A percentile compares a stretch with the other conserved stretches of the same genome.
These are phyloP conservation scores for Hypomecis punctinalis DNA, from an alignment of 2,888 invertebrate species.

Conservation along the genomic window DNA sequence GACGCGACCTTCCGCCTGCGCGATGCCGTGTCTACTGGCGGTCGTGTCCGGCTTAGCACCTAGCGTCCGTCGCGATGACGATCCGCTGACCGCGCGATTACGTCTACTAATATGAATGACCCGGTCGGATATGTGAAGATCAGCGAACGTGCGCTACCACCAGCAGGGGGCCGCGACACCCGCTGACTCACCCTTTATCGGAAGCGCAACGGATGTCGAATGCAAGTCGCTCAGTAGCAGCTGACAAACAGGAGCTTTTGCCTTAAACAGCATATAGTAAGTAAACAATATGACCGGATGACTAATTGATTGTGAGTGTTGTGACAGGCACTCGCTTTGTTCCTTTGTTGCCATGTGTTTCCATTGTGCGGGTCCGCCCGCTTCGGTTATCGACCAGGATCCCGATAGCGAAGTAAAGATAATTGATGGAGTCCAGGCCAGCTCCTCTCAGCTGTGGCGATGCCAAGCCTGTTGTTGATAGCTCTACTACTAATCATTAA, in stretches of 20 bases:
- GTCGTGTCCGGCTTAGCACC: slow-evolving; percentile 49
- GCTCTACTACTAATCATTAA: not conserved
- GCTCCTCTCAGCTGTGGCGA: slow-evolving; percentile 28
- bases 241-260: slow-evolving; percentile 71
- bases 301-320: slow-evolving; percentile 68
- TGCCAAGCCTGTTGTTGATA: slow-evolving; percentile 3
- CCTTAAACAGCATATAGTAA: slow-evolving; percentile 69
- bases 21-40: slow-evolving; percentile 62
- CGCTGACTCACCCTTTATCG: slow-evolving; percentile 79
- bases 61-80: slow-evolving; percentile 60
- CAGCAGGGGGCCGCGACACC: slow-evolving; percentile 43
- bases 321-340: slow-evolving; percentile 69
- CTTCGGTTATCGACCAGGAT: slow-evolving; percentile 48
- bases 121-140: slow-evolving; percentile 56
- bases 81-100: slow-evolving; percentile 60
- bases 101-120: slow-evolving; percentile 58
- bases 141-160: slow-evolving; percentile 52
- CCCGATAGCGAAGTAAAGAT: slow-evolving; percentile 50
- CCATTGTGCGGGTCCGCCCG: slow-evolving; percentile 45
- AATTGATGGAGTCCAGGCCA: slow-evolving; percentile 42
- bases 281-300: slow-evolving; percentile 67
- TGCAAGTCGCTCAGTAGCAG: slow-evolving; percentile 59
- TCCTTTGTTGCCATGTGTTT: slow-evolving; percentile 70
- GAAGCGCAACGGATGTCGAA: slow-evolving; percentile 77
- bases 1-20: slow-evolving; percentile 64